Base-by-base conservation (phyloP, 2,113 vertebrate species). In the Coturnix japonica region DNA sequence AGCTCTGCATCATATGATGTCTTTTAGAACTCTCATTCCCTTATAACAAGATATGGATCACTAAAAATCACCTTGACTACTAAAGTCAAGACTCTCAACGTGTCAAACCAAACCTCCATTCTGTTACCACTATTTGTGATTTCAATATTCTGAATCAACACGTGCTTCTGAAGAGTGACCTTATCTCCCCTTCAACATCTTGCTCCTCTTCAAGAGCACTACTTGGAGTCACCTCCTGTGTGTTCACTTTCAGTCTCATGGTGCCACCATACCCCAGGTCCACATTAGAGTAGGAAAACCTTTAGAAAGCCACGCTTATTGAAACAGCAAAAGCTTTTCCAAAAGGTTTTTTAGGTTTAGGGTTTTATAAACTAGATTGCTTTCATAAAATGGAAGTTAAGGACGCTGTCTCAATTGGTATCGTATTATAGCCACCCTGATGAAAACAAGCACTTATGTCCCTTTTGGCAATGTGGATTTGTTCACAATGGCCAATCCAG, bases 361-460 rank as follows among this genome's bases (percentile, higher is more conserved):
- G 26, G 15, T 33, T 89, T 79, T 82, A 76, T 28, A 59, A 33
- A 70, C 85, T 19, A 75, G 53, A 37, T 72, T 60, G 23, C 72
- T 90, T 89, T 77, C 16, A 81, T 76, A 82, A 91, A 92, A 51
- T 23, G 43, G 60, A 86, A 66, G 85, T 61, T 46, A 35, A 49
- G 71, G 72, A 79, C 73, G 56, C 7, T 0, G 56, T 84, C 91
- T 77, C 86, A 95, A 93, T 67, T 1, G 0, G 65, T 69, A 46
- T 69, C 84, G 46, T 39, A 21, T 93, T 94, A 88, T 79, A 91
- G 56, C 60, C 90, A 74, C 53, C 51, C 87, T 74, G 37, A 47
- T 69, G 79, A 66, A 90, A 89, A 81, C 89, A 70, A 3, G 57
- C 17, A 18, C 47, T 30, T 28, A 37, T 26, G 84, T 80, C 89